A percentile compares a stretch with the other conserved stretches of the same genome.
Evolutionary conservation across 2,113 vertebrate species (phyloP).

Genomic region (Eidolon helvum): DNA sequence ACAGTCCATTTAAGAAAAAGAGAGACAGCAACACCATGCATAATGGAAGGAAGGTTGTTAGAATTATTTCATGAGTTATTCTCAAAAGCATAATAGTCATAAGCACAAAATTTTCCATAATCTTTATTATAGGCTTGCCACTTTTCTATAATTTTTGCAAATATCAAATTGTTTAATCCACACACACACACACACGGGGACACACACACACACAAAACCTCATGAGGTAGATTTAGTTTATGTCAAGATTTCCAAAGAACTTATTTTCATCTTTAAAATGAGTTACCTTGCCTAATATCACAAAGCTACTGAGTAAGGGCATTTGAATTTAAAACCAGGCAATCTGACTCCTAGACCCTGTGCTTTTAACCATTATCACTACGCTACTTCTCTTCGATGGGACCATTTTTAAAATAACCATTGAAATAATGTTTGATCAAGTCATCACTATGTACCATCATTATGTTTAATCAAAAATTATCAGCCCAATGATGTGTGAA

Average conservation of each 20-base stretch:
- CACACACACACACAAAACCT: not conserved
- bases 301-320: not conserved
- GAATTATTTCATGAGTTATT: not conserved
- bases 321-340: not conserved
- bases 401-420: not conserved
- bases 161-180: not conserved
- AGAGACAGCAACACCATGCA: not conserved
- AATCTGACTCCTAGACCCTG: not conserved
- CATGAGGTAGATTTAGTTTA: not conserved
- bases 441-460: not conserved
- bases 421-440: not conserved
- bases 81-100: not conserved
- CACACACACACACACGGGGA: too few species aligned
- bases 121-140: not conserved
- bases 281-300: not conserved
- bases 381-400: not conserved
- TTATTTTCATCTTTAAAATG: not conserved
- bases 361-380: not conserved
- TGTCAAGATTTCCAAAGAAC: too few species aligned
- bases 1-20: not conserved
- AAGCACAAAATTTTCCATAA: not conserved
- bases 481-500: not conserved
- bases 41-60: not conserved
- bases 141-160: not conserved
- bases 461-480: not conserved